phyloP scores from a whole-genome alignment of 2,888 invertebrate genomes.

The Drosophila recens region DNA sequence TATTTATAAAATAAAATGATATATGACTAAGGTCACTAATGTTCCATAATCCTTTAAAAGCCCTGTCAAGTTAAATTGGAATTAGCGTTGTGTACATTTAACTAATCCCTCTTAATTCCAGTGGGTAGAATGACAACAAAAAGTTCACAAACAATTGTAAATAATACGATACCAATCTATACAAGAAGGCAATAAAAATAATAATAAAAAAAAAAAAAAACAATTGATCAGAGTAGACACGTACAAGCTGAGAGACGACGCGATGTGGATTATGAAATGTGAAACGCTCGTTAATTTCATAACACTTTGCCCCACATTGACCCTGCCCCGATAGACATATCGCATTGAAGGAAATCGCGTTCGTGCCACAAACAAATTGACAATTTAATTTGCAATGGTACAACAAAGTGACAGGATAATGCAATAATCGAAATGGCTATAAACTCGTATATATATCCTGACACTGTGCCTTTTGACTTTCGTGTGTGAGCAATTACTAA shows the following conservation, averaged over 20 bases:
- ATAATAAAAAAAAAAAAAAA: no score
- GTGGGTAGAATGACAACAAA: background rate
- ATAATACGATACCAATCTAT: conserved; percentile 12
- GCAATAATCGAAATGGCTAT: conserved; percentile 66
- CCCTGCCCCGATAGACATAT: background rate
- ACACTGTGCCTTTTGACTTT: conserved; percentile 38
- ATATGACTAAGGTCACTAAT: conserved; percentile 30
- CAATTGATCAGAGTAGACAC: conserved; percentile 16
- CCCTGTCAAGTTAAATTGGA: conserved; percentile 31
- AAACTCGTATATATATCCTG: conserved; percentile 34
- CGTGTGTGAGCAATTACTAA: conserved; percentile 35
- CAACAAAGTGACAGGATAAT: conserved; percentile 74
- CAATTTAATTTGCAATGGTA: conserved; percentile 75
- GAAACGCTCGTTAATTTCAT: conserved; percentile 30
- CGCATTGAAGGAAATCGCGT: conserved; percentile 5
- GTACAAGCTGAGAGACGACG: conserved; percentile 1
- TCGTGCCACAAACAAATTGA: conserved; percentile 67
- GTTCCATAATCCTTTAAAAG: conserved; percentile 30
- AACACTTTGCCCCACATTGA: conserved; percentile 2
- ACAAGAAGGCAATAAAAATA: conserved; percentile 8
- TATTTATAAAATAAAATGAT: conserved; percentile 28
- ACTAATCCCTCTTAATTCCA: conserved; percentile 25
- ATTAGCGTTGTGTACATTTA: conserved; percentile 25
- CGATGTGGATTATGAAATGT: conserved; percentile 32
- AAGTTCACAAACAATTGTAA: conserved; percentile 20